These are phyloP conservation scores for Temnopleurus reevesii DNA, from an alignment of 53 echinoderm and acorn worm genomes.

Conservation along the genomic window DNA sequence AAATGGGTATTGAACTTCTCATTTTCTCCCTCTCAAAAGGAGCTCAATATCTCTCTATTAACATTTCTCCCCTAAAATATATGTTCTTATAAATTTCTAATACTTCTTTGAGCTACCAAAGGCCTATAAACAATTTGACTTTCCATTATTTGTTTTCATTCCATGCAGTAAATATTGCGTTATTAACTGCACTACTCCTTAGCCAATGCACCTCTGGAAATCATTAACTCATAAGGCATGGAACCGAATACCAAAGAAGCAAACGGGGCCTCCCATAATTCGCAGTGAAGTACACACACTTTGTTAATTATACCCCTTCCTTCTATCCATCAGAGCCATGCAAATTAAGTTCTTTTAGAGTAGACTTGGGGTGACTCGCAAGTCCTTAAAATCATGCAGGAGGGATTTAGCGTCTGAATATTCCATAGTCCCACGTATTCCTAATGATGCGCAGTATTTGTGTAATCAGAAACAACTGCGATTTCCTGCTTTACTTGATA, in stretches of 20 bases:
- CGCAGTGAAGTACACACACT: not conserved
- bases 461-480: slow-evolving; percentile 40
- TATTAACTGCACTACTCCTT: not conserved
- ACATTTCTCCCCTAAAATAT: no score
- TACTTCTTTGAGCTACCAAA: not conserved
- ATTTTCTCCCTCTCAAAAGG: no score
- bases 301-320: not conserved
- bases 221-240: not conserved
- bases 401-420: not conserved
- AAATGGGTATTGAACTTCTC: no score
- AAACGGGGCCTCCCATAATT: not conserved
- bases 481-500: not conserved
- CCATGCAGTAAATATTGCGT: no score
- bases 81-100: not conserved
- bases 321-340: slow-evolving; percentile 9
- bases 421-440: not conserved
- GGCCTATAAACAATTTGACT: not conserved
- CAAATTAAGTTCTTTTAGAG: not conserved
- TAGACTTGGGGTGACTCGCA: not conserved
- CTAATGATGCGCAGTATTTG: slow-evolving; percentile 10
- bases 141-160: no score
- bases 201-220: not conserved
- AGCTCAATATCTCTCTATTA: no score
- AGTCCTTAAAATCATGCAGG: not conserved
- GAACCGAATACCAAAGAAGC: not conserved